Evolutionary conservation across 2,797 vertebrate genomes (phyloP).

Genomic region (Thaleichthys pacificus): DNA sequence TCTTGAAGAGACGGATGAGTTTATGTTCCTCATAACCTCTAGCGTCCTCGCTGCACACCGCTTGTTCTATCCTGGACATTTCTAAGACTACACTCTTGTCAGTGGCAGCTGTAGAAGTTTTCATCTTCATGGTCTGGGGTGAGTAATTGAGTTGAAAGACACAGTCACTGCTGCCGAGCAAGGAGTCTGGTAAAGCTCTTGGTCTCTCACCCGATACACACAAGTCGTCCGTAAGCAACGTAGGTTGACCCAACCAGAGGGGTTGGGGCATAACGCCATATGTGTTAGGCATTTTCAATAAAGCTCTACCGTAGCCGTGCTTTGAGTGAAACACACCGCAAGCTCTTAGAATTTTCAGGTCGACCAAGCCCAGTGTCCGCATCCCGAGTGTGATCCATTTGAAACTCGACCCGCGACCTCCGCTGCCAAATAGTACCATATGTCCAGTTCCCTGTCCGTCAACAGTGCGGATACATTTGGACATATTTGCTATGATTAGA

Average conservation of each 20-base stretch:
- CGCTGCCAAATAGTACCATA: neutral
- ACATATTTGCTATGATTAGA: neutral
- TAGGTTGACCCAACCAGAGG: neutral
- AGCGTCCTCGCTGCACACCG: neutral
- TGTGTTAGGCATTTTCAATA: neutral
- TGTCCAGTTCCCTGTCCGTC: neutral
- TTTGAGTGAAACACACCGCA: neutral
- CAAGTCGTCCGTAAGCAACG: neutral
- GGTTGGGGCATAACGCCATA: neutral
- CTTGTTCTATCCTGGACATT: neutral
- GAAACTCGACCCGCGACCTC: neutral
- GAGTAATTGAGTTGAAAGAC: constrained; percentile 10
- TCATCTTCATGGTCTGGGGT: neutral
- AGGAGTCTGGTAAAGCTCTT: neutral
- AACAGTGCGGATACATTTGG: neutral
- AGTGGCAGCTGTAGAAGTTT: neutral
- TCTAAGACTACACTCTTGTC: neutral
- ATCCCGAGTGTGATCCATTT: neutral
- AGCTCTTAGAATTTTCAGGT: constrained; percentile 3
- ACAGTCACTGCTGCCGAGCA: neutral
- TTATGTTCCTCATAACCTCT: neutral
- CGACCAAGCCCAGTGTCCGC: neutral
- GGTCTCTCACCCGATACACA: neutral
- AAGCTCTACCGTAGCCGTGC: neutral
- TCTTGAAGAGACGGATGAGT: neutral